Percentiles rank a stretch among this genome's conserved stretches.
phyloP scores from a whole-genome alignment of 2,888 invertebrate genomes.

The Notocelia uddmanniana region DNA sequence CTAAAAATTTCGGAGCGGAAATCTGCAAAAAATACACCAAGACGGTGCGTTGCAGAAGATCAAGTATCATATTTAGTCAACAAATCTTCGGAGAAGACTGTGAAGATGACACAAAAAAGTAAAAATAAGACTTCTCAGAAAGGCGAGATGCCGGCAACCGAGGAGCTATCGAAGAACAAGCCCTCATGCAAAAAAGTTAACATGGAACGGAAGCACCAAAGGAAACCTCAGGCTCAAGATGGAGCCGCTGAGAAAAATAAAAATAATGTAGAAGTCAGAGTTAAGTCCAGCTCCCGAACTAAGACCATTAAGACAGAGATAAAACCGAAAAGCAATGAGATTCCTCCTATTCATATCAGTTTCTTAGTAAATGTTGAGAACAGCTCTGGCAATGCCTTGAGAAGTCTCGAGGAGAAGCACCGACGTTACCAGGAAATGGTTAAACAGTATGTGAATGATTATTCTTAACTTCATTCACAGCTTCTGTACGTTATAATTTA shows the following conservation, averaged over 20 bases:
- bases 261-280: constrained; percentile 50
- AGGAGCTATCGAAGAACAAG: constrained; percentile 44
- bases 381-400: constrained; percentile 65
- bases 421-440: constrained; percentile 77
- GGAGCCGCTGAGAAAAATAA: constrained; percentile 46
- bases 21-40: constrained; percentile 51
- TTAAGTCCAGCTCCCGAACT: constrained; percentile 59
- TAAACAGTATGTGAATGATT: constrained; percentile 65
- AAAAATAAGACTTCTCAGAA: constrained; percentile 64
- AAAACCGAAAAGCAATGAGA: constrained; percentile 40
- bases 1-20: constrained; percentile 50
- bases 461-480: constrained; percentile 49
- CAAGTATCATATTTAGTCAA: constrained; percentile 71
- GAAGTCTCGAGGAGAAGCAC: constrained; percentile 76
- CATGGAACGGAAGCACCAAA: constrained; percentile 38
- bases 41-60: constrained; percentile 51
- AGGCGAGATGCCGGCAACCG: constrained; percentile 49
- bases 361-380: constrained; percentile 72
- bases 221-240: constrained; percentile 32
- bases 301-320: constrained; percentile 61
- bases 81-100: constrained; percentile 59
- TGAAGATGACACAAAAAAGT: constrained; percentile 53
- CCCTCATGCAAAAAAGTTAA: constrained; percentile 44
- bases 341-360: constrained; percentile 73
- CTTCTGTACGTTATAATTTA: not conserved